Evolutionary conservation across 2,888 invertebrate species (phyloP), one percentile per base, ranked within the genome.

Genomic region (Adela reaumurella): DNA sequence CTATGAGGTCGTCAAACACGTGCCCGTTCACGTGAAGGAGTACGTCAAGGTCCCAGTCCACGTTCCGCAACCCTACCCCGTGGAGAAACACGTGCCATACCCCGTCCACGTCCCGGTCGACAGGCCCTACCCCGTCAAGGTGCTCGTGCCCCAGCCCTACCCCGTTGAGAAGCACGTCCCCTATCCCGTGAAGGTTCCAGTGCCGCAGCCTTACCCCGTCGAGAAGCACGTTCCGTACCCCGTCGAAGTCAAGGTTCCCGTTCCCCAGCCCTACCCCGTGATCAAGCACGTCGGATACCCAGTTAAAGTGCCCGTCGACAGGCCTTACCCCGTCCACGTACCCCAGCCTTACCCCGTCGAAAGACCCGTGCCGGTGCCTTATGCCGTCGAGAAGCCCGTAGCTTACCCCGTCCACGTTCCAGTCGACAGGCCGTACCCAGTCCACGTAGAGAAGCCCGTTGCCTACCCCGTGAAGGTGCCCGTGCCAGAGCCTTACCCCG

Each of bases 11-110:
- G 73, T 82, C 67, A 84, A 84, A 70, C 81, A 83, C 66, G 76
- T 84, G 56, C 89, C 88, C 43, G 83, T 84, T 62, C 87, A 88
- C 59, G 89, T 90, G 55, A 89, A 89, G 77, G 89, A 89, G 68
- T 83, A 83, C 73, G 86, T 91, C 47, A 89, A 90, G 67, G 89
- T 90, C 51, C 89, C 89, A 55, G 86, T 88, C 52, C 88, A 89
- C 62, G 84, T 90, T 52, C 87, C 87, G 35, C 85, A 85, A 56
- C 87, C 87, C 54, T 90, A 90, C 70, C 89, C 90, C 43, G 90
- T 90, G 42, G 89, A 89, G 70, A 90, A 87, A 77, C 84, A 83
- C 62, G 86, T 90, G 47, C 88, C 86, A 53, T 85, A 85, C 60
- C 88, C 88, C 56, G 82, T 82, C 49, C 81, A 82, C 58, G 87